These are phyloP conservation scores for Tokudaia muenninki DNA, from an alignment of 2,797 vertebrate species.

Conservation along the genomic window DNA sequence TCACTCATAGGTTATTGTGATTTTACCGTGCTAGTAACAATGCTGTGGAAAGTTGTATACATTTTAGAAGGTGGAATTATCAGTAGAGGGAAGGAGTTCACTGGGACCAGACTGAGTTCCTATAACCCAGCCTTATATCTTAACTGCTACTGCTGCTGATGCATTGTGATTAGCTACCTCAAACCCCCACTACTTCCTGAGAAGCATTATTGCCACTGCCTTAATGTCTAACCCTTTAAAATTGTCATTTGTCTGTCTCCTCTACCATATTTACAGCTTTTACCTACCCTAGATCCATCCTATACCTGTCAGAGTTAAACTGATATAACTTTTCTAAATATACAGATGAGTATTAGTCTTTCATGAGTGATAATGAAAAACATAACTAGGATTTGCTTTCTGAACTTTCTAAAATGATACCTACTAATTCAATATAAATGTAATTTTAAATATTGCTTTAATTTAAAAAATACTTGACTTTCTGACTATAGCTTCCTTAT, in stretches of 20 bases:
- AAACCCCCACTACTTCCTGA: background rate
- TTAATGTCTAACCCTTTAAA: background rate
- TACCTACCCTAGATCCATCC: too few relatives aligned
- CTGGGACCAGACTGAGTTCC: background rate
- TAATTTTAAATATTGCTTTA: background rate
- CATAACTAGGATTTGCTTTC: background rate
- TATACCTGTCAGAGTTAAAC: too few relatives aligned
- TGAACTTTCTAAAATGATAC: background rate
- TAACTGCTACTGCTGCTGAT: too few relatives aligned
- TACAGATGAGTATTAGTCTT: background rate
- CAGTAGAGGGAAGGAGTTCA: background rate
- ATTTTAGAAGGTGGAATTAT: too few relatives aligned
- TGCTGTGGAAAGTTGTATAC: background rate
- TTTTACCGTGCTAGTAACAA: background rate
- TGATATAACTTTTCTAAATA: background rate
- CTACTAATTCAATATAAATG: background rate
- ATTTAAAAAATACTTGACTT: background rate
- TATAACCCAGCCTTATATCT: background rate
- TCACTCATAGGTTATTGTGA: background rate
- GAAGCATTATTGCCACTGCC: too few relatives aligned
- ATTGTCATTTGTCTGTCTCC: too few relatives aligned
- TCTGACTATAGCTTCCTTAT: background rate
- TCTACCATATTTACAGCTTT: background rate
- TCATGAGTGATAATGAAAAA: background rate
- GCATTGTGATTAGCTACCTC: background rate